Evolutionary conservation across 2,797 vertebrate genomes (phyloP), one percentile per base, ranked within the genome.

Genomic region (Dromococcyx pavoninus): DNA sequence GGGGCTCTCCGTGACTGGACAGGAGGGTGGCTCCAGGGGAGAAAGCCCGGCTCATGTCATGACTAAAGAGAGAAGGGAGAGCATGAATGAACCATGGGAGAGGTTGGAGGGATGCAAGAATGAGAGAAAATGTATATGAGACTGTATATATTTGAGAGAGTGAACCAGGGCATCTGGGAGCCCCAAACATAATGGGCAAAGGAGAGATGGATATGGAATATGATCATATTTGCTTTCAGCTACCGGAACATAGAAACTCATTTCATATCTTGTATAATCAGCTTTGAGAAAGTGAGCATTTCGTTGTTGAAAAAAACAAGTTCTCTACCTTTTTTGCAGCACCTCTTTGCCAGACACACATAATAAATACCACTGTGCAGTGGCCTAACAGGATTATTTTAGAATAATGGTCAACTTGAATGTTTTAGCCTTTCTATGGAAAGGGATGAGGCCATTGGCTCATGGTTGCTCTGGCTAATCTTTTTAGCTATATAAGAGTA

Each of bases 301-400:
- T 56, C n/a, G 9, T 35, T 85, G 24, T 61, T 41, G 66, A 65
- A 78, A 80, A 80, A 89, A 10, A 0, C 3, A 33, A 25, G 22
- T 53, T 75, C 43, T 88, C 44, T 50, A 9, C 44, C 22, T 51
- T 22, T 70, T 86, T 81, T 64, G 33, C 24, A 86, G 22, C 56
- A 66, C 43, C n/a, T 80, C 86, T 95, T 92, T 81, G 51, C 78
- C 61, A 80, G 39, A 43, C 17, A 58, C 25, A 44, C 7, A 19
- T 92, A 73, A 84, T 71, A 91, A 95, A 71, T 94, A 79, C 70
- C 66, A 60, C 46, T 50, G 4, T 87, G 92, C 39, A 14, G 30
- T 92, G 53, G 71, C 88, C 80, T 93, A 93, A 81, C 24, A 84
- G 83, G 51, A 95, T 94, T 94, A 91, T 81, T 96, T 88, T 32